Conservation (phyloP, 2,113 vertebrate species). For the Megaceryle torquata region DNA sequence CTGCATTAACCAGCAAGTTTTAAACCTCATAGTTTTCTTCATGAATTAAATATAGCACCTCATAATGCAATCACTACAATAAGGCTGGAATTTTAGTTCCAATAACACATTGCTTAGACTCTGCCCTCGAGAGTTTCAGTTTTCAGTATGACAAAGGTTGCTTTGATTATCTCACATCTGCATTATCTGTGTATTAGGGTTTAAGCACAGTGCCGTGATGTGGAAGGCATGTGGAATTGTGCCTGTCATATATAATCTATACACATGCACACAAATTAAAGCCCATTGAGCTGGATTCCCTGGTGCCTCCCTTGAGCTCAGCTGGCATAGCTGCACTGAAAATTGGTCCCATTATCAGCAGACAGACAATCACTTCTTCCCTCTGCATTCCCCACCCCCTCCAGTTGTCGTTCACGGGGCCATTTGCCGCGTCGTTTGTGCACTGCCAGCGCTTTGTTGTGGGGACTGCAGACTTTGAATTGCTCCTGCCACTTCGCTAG, state of each 20-base stretch:
- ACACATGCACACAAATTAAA: slow-evolving; percentile 24
- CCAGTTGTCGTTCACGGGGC: background rate
- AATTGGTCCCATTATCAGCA: slow-evolving; percentile 44
- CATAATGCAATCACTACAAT: background rate
- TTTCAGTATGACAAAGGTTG: slow-evolving; percentile 51
- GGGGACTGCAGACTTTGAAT: background rate
- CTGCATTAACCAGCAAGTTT: slow-evolving; percentile 14
- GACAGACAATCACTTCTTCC: slow-evolving; percentile 29
- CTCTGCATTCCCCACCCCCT: slow-evolving; percentile 1
- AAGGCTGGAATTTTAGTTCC: slow-evolving; percentile 29
- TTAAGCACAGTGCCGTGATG: slow-evolving; percentile 6
- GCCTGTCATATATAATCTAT: slow-evolving; percentile 46
- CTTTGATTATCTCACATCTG: slow-evolving; percentile 37
- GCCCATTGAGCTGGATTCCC: slow-evolving; percentile 46
- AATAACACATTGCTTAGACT: slow-evolving; percentile 55
- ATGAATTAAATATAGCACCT: slow-evolving; percentile 61
- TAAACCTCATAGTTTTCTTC: background rate
- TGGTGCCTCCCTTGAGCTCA: slow-evolving; percentile 40
- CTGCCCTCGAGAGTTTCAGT: slow-evolving; percentile 36
- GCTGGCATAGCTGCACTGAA: slow-evolving; percentile 53
- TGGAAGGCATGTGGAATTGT: slow-evolving; percentile 31
- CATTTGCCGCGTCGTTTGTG: background rate
- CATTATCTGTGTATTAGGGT: slow-evolving; percentile 17
- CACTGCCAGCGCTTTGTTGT: background rate
- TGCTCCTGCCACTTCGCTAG: background rate